Base-by-base conservation (phyloP, 2,888 invertebrate genomes). In the Trachelus troglodyta region DNA sequence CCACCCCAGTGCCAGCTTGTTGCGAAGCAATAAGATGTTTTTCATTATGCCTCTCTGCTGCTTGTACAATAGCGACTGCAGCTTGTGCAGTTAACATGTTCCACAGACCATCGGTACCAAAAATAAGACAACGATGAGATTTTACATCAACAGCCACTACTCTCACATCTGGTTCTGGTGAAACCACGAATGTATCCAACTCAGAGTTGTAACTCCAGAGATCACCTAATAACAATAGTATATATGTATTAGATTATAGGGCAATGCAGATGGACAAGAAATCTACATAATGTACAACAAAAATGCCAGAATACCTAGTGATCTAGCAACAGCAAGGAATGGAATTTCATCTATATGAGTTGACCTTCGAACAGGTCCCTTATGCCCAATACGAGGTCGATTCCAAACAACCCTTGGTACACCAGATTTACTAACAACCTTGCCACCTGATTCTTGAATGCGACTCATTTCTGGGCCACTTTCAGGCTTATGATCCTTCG, bases 331-430 rank as follows among this genome's bases (percentile, higher is more conserved):
- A 1, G 99, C 99, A 83, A 99, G 92, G 90, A 98, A 98, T 0
- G 98, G 98, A 87, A 98, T 98, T 91, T 97, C 97, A 91, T 98
- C 98, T 88, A 97, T 97, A 1, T 95, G 96, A 0, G 98, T 98
- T 74, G 96, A 97, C 83, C 98, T 94, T 76, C 97, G 94, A 15
- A 98, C 96, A 0, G 98, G 98, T 1, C 98, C 98, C 87, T 94
- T 94, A 89, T 96, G 95, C 12, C 97, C 97, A 69, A 95, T 93
- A 56, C 96, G 93, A 0, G 98, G 98, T 85, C 99, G 94, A 92
- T 98, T 98, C 99, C 99, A 99, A 0, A 99, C 99, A 0, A 99
- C 99, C 71, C 99, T 93, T 0, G 98, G 97, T 0, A 99, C 98
- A 1, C 99, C 99, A 0, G 95, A 95, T 86, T 95, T 95, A 31